These are phyloP conservation scores for Chloroclystis v-ata DNA, from an alignment of 2,888 invertebrate genomes.

Conservation along the genomic window DNA sequence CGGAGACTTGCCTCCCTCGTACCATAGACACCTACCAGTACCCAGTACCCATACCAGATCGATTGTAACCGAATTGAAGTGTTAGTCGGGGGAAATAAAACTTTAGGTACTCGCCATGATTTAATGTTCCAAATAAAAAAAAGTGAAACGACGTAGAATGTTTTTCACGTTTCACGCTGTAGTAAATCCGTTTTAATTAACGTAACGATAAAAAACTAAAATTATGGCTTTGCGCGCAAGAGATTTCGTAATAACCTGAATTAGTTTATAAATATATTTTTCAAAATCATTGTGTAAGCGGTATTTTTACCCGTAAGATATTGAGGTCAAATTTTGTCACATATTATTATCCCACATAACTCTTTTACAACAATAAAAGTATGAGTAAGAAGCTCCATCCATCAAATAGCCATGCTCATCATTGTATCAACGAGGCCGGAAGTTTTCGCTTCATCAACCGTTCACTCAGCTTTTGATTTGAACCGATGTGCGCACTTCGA, in stretches of 20 bases:
- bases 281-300: too few species aligned
- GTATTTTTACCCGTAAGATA: too few species aligned
- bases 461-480: conserved; percentile 48
- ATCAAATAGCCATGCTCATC: conserved; percentile 22
- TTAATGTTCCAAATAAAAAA: background rate
- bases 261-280: too few species aligned
- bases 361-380: too few species aligned
- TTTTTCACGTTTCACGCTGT: too few species aligned
- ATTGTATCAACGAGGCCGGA: conserved; percentile 38
- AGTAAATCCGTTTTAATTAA: too few species aligned
- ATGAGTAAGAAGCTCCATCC: too few species aligned
- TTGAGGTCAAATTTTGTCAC: too few species aligned
- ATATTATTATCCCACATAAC: too few species aligned
- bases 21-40: background rate
- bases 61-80: conserved; percentile 22
- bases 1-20: conserved; percentile 12
- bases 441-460: conserved; percentile 46
- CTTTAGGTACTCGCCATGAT: background rate
- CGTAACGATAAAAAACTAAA: too few species aligned
- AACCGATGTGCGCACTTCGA: conserved; percentile 51
- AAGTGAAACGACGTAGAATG: too few species aligned
- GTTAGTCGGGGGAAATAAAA: conserved; percentile 11
- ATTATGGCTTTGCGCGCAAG: background rate
- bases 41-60: conserved; percentile 13
- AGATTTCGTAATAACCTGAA: conserved; percentile 5